Percentiles rank a stretch among this genome's conserved stretches.
phyloP scores from a whole-genome alignment of 2,113 vertebrate species.

The Burhinus oedicnemus region DNA sequence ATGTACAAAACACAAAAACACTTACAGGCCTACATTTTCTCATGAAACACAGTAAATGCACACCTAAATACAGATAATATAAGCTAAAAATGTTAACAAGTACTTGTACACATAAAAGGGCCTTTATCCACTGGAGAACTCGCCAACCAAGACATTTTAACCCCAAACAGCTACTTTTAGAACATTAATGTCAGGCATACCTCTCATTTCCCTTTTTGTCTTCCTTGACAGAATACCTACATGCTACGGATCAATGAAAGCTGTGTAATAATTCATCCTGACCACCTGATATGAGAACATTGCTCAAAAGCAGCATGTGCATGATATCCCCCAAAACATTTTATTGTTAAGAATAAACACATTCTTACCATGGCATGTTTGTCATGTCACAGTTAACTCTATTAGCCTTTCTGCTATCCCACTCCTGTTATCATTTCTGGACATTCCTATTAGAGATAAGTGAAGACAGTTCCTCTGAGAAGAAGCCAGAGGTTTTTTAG shows the following conservation, averaged over 20 bases:
- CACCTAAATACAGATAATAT: neutral
- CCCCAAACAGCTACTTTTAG: neutral
- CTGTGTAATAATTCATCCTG: neutral
- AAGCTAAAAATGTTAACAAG: neutral
- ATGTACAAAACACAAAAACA: neutral
- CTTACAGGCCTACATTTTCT: neutral
- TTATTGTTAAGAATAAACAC: neutral
- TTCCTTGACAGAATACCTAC: neutral
- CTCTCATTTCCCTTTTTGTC: neutral
- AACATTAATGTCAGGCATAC: neutral
- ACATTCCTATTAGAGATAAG: neutral
- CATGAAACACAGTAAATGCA: neutral
- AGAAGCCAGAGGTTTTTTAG: neutral
- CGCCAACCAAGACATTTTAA: neutral
- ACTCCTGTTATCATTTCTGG: neutral
- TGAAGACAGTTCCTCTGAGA: neutral
- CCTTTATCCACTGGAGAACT: neutral
- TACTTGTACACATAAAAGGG: neutral
- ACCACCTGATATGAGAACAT: rapidly evolving
- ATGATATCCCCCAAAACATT: neutral
- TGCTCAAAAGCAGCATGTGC: neutral
- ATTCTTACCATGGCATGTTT: neutral
- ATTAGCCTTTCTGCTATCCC: neutral
- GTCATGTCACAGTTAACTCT: neutral
- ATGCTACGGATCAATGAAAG: neutral